phyloP scores from a whole-genome alignment of 2,113 vertebrate genomes.

The Labrus mixtus region DNA sequence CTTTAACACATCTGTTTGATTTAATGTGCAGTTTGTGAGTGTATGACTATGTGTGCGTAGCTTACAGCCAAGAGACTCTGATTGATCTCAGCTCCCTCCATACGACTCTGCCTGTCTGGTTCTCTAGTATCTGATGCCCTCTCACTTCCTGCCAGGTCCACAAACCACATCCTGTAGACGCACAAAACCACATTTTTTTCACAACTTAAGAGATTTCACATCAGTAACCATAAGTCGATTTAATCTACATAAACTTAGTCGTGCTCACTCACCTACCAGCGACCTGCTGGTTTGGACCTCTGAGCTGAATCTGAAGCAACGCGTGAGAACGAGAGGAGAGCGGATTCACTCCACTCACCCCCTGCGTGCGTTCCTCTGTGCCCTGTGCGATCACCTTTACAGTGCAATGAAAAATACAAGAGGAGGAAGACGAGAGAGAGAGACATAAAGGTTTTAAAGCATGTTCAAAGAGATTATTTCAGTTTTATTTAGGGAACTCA shows the following conservation, averaged over 20 bases:
- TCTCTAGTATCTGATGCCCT: conserved; percentile 91
- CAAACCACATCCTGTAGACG: conserved; percentile 90
- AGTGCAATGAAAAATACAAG: background rate
- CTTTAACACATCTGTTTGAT: background rate
- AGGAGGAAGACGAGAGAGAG: background rate
- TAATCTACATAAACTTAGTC: background rate
- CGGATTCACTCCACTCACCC: conserved; percentile 90
- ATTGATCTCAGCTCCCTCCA: conserved; percentile 96
- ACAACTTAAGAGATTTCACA: background rate
- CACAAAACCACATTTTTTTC: background rate
- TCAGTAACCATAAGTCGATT: background rate
- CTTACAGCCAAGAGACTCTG: conserved; percentile 94
- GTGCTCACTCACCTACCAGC: conserved; percentile 85
- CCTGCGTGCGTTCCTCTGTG: conserved; percentile 88
- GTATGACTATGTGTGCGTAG: conserved; percentile 7
- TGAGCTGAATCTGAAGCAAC: conserved; percentile 92
- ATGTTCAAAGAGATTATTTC: background rate
- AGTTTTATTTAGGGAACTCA: background rate
- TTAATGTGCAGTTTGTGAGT: background rate
- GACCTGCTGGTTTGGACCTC: conserved; percentile 81
- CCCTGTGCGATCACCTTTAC: conserved; percentile 89
- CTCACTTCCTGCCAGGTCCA: conserved; percentile 95
- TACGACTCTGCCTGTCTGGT: conserved; percentile 89
- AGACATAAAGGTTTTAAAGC: background rate
- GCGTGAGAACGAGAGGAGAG: conserved; percentile 94